A percentile compares a stretch with the other conserved stretches of the same genome.
Evolutionary conservation across 2,113 vertebrate species (phyloP).

Genomic region (Prietella phreatophila): DNA sequence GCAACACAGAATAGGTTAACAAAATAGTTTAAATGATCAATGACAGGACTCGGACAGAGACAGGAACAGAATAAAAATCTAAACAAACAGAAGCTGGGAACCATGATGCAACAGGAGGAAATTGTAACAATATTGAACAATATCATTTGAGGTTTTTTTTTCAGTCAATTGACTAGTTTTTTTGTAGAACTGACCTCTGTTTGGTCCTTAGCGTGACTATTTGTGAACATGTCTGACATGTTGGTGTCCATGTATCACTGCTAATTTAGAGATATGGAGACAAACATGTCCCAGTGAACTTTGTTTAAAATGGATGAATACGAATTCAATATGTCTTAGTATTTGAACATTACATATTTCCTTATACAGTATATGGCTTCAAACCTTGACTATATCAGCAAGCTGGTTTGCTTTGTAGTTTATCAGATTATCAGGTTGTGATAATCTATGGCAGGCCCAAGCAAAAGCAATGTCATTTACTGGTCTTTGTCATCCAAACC

Average conservation of each 20-base stretch:
- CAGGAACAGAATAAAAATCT: neutral
- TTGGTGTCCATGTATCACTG: neutral
- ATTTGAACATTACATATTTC: neutral
- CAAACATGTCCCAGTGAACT: neutral
- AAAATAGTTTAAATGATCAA: neutral
- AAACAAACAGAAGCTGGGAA: neutral
- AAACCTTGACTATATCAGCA: neutral
- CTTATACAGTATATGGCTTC: neutral
- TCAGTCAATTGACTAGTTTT: neutral
- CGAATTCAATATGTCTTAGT: neutral
- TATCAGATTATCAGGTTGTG: conserved; percentile 4
- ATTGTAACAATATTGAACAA: neutral
- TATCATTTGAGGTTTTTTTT: neutral
- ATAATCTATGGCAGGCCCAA: neutral
- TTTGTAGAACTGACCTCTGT: neutral
- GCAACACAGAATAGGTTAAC: neutral
- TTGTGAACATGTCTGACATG: neutral
- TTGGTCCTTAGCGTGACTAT: neutral
- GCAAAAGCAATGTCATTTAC: neutral
- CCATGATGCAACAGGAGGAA: neutral
- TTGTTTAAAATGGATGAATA: neutral
- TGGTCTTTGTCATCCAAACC: neutral
- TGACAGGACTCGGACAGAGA: neutral
- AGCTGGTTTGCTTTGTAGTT: conserved; percentile 13
- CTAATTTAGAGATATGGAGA: neutral